These are phyloP conservation scores for Actenoides lindsayi DNA, from an alignment of 2,113 vertebrate genomes.

Conservation along the genomic window DNA sequence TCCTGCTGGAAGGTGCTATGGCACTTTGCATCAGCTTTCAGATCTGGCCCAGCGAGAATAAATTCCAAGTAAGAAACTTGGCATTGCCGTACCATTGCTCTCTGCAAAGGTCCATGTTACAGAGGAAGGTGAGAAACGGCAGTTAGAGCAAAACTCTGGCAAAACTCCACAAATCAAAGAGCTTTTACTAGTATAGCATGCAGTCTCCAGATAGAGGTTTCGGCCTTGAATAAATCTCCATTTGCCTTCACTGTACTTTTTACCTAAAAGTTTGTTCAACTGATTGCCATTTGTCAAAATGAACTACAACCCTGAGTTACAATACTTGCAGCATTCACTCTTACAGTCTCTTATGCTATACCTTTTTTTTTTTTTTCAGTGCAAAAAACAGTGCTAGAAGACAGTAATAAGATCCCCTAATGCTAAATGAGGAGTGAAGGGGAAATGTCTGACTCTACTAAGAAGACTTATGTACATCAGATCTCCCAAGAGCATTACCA, in stretches of 20 bases:
- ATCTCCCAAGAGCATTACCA: not conserved
- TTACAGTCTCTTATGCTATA: not conserved
- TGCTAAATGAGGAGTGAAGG: not conserved
- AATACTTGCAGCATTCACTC: not conserved
- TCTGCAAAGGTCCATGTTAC: not conserved
- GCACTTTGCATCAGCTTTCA: not conserved
- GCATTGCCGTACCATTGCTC: not conserved
- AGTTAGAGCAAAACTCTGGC: not conserved
- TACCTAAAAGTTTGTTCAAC: not conserved
- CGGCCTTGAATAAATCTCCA: not conserved
- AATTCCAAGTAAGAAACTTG: not conserved
- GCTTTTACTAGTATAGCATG: not conserved
- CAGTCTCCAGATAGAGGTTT: not conserved
- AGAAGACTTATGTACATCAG: not conserved
- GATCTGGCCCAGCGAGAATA: not conserved
- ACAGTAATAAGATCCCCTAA: not conserved
- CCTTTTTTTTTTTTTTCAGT: not conserved
- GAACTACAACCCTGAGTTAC: not conserved
- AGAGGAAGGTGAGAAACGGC: not conserved
- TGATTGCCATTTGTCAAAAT: not conserved
- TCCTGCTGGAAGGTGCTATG: not conserved
- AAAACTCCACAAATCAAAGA: not conserved
- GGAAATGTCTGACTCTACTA: not conserved
- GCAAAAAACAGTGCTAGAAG: not conserved
- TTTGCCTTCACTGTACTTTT: not conserved